Percentiles rank a stretch among this genome's conserved stretches.
Evolutionary conservation across 2,797 vertebrate genomes (phyloP).

Genomic region (Anabacerthia variegaticeps): DNA sequence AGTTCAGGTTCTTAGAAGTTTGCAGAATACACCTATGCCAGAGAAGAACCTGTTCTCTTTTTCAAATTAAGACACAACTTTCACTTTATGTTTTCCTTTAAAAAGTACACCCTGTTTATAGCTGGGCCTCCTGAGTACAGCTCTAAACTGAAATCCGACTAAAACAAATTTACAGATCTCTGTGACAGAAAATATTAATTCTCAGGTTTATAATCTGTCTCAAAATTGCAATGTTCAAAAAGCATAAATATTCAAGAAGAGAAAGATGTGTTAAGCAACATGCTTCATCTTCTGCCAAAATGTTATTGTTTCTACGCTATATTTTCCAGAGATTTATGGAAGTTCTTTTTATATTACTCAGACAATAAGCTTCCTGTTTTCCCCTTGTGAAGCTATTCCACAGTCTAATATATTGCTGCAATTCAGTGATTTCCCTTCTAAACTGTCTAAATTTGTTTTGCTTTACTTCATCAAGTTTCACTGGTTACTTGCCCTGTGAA

Average conservation of each 20-base stretch:
- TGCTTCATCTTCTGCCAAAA: background rate
- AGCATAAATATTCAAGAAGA: background rate
- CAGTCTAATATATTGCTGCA: background rate
- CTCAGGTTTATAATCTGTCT: background rate
- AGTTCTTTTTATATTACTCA: slow-evolving; percentile 4
- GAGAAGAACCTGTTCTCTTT: background rate
- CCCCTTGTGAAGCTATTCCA: background rate
- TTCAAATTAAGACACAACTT: background rate
- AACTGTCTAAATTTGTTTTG: background rate
- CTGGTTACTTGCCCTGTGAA: background rate
- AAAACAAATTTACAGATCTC: background rate
- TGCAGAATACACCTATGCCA: background rate
- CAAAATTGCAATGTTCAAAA: background rate
- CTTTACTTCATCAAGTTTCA: background rate
- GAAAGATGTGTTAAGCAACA: background rate
- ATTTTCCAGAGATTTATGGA: slow-evolving; percentile 13
- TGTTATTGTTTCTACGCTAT: background rate
- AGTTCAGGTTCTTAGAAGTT: background rate
- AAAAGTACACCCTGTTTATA: background rate
- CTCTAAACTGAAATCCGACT: background rate
- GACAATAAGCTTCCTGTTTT: slow-evolving; percentile 17
- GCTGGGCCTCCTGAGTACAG: background rate
- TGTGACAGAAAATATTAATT: background rate
- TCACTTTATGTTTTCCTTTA: background rate
- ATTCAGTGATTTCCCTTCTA: slow-evolving; percentile 11